Conservation (phyloP, 1,140 invertebrate species). For the Papilio machaon region DNA sequence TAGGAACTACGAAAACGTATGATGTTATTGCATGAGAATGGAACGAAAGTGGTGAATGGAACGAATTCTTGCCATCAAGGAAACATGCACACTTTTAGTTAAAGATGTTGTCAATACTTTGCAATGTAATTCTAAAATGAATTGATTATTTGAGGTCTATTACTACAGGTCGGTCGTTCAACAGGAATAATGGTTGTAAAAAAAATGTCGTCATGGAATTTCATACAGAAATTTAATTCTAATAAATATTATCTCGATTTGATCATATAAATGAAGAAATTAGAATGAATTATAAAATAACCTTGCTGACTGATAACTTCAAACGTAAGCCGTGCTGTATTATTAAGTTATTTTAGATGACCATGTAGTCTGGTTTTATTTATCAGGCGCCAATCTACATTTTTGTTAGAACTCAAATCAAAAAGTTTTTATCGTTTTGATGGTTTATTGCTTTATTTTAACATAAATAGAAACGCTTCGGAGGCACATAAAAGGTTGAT, state of each 20-base stretch:
- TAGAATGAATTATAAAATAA: background rate
- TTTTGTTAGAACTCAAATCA: slow-evolving; percentile 4
- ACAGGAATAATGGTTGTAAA: too few relatives aligned
- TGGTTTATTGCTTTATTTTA: slow-evolving; percentile 8
- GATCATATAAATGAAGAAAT: slow-evolving; percentile 5
- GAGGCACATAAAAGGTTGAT: background rate
- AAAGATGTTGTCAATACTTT: background rate
- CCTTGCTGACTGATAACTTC: slow-evolving; percentile 20
- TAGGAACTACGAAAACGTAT: background rate
- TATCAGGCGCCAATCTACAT: slow-evolving; percentile 14
- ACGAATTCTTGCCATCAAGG: background rate
- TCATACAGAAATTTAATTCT: background rate
- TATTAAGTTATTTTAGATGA: slow-evolving; percentile 36
- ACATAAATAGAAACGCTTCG: background rate
- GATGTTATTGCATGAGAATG: background rate
- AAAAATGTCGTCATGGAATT: too few relatives aligned
- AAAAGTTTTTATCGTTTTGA: background rate
- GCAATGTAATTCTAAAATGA: background rate
- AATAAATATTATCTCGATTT: background rate
- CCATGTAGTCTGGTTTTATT: slow-evolving; percentile 25
- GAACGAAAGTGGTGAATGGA: slow-evolving; percentile 10
- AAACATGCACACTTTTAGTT: background rate
- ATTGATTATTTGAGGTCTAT: too few relatives aligned
- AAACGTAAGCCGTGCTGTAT: slow-evolving; percentile 12
- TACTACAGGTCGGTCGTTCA: too few relatives aligned